These are phyloP conservation scores for Tetragonula clypearis DNA, from an alignment of 1,140 invertebrate species.

Conservation along the genomic window DNA sequence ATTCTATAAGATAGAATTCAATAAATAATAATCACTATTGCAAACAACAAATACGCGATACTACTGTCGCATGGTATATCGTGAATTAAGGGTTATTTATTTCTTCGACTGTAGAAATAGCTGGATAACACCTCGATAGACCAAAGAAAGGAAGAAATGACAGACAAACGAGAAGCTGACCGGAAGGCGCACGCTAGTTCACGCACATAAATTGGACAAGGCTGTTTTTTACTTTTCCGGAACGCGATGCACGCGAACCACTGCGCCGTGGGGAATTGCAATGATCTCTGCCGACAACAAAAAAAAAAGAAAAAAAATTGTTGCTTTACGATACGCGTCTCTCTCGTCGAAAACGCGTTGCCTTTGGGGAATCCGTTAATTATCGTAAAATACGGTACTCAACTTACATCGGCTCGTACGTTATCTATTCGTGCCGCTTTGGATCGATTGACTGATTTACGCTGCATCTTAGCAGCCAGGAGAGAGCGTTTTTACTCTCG, in stretches of 20 bases:
- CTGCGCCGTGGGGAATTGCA: slow-evolving; percentile 20
- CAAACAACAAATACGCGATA: too few species aligned
- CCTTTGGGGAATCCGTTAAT: background rate
- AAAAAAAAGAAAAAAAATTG: background rate
- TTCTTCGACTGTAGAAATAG: background rate
- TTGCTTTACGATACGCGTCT: slow-evolving; percentile 12
- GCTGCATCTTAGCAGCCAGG: background rate
- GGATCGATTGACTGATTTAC: background rate
- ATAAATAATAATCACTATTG: too few species aligned
- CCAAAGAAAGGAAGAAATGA: too few species aligned
- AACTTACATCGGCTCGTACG: background rate
- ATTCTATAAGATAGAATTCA: too few species aligned
- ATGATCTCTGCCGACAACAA: background rate
- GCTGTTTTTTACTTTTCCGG: slow-evolving; percentile 51
- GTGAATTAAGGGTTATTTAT: background rate
- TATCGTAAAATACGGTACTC: background rate
- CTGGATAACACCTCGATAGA: background rate
- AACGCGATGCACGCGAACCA: slow-evolving; percentile 59
- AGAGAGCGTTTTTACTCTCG: background rate
- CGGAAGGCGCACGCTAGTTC: slow-evolving; percentile 29
- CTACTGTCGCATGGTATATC: too few species aligned
- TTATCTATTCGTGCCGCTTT: background rate
- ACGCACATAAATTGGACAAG: slow-evolving; percentile 54
- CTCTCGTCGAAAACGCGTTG: background rate
- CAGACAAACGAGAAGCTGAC: background rate